Evolutionary conservation across 2,888 invertebrate genomes (phyloP).

Genomic region (Stenoptilia bipunctidactyla): DNA sequence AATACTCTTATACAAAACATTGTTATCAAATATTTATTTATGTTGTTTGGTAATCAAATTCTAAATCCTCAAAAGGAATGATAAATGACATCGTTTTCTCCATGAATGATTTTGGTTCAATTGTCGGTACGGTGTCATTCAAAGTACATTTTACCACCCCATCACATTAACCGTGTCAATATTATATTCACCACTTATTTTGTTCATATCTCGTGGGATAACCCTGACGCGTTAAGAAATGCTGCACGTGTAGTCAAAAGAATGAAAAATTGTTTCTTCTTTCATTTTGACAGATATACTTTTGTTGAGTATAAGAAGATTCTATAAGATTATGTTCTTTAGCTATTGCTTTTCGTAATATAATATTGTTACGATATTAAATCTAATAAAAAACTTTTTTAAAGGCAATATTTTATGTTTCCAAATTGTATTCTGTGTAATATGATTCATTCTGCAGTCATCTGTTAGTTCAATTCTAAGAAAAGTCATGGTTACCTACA

Average conservation of each 20-base stretch:
- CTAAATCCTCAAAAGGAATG: slow-evolving; percentile 39
- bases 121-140: slow-evolving; percentile 41
- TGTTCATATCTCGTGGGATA: slow-evolving; percentile 38
- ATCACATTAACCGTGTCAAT: slow-evolving; percentile 34
- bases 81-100: slow-evolving; percentile 55
- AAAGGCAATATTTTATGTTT: slow-evolving; percentile 12
- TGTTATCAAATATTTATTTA: no score
- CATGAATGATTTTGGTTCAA: slow-evolving; percentile 49
- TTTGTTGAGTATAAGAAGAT: no score
- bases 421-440: slow-evolving; percentile 15
- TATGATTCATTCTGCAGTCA: background rate
- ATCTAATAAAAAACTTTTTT: no score
- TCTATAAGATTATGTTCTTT: no score
- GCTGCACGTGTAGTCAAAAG: slow-evolving; percentile 19
- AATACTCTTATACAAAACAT: no score
- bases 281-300: slow-evolving; percentile 12
- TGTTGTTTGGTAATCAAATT: no score
- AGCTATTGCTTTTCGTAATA: no score
- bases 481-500: slow-evolving; percentile 23
- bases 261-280: slow-evolving; percentile 32
- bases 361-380: no score
- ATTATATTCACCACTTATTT: slow-evolving; percentile 29
- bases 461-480: slow-evolving; percentile 4
- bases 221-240: slow-evolving; percentile 10
- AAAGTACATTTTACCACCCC: slow-evolving; percentile 41